Evolutionary conservation across 2,113 vertebrate species (phyloP).

Genomic region (Syrmaticus mikado): DNA sequence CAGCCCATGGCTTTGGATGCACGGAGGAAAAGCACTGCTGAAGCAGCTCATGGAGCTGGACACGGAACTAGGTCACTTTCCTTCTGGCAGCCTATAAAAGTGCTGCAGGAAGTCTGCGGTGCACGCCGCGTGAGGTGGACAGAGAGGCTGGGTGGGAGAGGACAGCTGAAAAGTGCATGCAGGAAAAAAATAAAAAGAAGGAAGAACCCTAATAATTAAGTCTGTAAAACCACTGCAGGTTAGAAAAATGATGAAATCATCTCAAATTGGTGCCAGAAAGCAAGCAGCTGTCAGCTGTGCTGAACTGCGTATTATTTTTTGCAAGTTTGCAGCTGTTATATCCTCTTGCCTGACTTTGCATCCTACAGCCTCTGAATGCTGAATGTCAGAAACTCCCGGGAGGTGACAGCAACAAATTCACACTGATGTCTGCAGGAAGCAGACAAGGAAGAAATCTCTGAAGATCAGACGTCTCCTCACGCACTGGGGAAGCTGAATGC

Average conservation of each 20-base stretch:
- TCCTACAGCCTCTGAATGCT: not conserved
- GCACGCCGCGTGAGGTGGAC: not conserved
- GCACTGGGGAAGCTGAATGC: not conserved
- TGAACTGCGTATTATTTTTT: not conserved
- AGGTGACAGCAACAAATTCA: not conserved
- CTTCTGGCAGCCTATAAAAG: slow-evolving; percentile 57
- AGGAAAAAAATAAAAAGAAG: not conserved
- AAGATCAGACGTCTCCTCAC: not conserved
- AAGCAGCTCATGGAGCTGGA: slow-evolving; percentile 29
- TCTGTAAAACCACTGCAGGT: fast-evolving
- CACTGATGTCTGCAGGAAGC: not conserved
- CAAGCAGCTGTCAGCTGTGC: not conserved
- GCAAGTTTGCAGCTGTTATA: not conserved
- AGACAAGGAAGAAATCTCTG: not conserved
- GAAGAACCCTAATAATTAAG: not conserved
- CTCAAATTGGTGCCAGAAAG: not conserved
- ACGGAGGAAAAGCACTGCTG: slow-evolving; percentile 40
- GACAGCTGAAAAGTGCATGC: not conserved
- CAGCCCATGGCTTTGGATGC: not conserved
- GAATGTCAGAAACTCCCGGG: not conserved
- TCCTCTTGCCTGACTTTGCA: not conserved
- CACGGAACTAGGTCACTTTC: slow-evolving; percentile 37
- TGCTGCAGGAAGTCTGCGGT: slow-evolving; percentile 45
- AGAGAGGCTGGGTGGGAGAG: not conserved
- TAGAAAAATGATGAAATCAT: not conserved